A percentile compares a stretch with the other conserved stretches of the same genome.
phyloP scores from a whole-genome alignment of 2,113 vertebrate species.

The Podarcis raffonei region DNA sequence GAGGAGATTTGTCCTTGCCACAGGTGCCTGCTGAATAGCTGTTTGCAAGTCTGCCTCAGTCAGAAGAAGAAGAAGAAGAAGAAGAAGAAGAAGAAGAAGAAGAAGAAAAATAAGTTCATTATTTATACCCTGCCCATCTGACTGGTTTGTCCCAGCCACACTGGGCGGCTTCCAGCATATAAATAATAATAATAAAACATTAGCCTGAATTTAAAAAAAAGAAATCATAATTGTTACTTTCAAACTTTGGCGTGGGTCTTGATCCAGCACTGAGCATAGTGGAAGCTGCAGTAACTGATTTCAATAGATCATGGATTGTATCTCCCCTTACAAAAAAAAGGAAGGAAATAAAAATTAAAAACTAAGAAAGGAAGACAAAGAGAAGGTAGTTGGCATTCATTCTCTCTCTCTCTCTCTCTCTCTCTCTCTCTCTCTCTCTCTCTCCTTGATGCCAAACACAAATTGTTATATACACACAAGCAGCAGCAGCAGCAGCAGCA shows the following conservation, averaged over 20 bases:
- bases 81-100: too few species aligned
- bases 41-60: background rate
- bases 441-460: background rate
- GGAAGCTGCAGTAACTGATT: background rate
- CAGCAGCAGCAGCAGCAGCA: conserved; percentile 28
- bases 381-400: background rate
- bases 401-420: background rate
- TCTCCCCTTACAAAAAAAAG: background rate
- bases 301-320: background rate
- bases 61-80: too few species aligned
- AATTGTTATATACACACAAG: background rate
- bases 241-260: background rate
- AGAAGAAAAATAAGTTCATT: too few species aligned
- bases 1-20: too few species aligned
- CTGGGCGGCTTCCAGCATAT: too few species aligned
- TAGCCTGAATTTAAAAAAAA: too few species aligned
- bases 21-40: background rate
- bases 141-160: too few species aligned
- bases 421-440: background rate
- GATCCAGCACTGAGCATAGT: background rate
- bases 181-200: too few species aligned
- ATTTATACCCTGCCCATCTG: too few species aligned
- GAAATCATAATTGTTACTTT: too few species aligned
- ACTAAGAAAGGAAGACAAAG: too few species aligned
- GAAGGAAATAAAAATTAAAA: background rate